These are phyloP conservation scores for Muscicapa comitata DNA, from an alignment of 2,797 vertebrate species.

Conservation along the genomic window DNA sequence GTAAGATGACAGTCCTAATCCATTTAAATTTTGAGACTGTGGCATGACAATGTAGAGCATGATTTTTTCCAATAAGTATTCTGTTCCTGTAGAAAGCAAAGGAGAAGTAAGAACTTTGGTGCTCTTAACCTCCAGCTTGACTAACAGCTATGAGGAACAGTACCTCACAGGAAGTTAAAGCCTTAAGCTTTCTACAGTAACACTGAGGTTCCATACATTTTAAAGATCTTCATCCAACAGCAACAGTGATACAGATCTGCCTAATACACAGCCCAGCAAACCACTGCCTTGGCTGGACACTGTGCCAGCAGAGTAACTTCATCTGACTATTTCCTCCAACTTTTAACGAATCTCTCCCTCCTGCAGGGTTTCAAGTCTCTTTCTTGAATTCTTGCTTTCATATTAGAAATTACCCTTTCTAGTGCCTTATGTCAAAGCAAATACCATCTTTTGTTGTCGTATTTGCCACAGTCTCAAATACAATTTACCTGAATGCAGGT, in stretches of 20 bases:
- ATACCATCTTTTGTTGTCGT: not conserved
- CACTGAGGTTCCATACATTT: not conserved
- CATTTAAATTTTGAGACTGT: not conserved
- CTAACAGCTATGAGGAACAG: not conserved
- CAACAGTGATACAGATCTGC: not conserved
- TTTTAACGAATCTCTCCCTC: not conserved
- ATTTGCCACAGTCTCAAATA: not conserved
- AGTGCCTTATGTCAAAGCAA: not conserved
- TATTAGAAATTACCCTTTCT: not conserved
- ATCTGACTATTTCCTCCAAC: not conserved
- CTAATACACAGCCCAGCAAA: not conserved
- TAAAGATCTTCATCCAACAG: not conserved
- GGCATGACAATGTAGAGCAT: not conserved
- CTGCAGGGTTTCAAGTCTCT: not conserved
- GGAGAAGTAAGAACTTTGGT: not conserved
- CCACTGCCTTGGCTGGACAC: not conserved
- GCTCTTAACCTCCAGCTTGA: not conserved
- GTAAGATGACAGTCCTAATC: not conserved
- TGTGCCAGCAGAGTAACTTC: not conserved
- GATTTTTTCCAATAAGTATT: not conserved
- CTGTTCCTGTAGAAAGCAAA: not conserved
- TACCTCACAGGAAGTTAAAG: not conserved
- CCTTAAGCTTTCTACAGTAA: not conserved
- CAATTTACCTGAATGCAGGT: not conserved
- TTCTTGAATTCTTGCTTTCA: not conserved